These are phyloP conservation scores for Heteromormyrus szaboi DNA, from an alignment of 2,797 vertebrate genomes.

Conservation along the genomic window DNA sequence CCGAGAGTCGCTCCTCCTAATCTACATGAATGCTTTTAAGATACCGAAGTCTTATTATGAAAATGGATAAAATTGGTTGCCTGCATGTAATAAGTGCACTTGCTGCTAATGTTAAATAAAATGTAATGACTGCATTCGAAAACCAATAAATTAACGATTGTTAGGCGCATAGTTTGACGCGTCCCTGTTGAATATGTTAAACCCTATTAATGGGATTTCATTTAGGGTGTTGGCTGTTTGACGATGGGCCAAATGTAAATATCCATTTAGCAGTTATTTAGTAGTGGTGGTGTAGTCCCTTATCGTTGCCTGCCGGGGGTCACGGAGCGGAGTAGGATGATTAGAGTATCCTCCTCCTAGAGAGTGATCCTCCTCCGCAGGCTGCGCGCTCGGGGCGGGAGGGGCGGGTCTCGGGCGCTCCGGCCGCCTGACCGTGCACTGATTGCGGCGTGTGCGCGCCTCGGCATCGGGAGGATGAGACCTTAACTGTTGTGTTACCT, in stretches of 20 bases:
- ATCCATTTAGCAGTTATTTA: background rate
- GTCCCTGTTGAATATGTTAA: background rate
- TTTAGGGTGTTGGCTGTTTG: background rate
- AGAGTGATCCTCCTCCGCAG: slow-evolving; percentile 46
- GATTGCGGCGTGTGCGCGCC: background rate
- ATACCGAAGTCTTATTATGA: background rate
- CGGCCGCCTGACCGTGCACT: background rate
- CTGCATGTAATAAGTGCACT: background rate
- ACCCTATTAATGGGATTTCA: background rate
- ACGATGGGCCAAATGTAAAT: background rate
- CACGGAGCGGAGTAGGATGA: slow-evolving; percentile 34
- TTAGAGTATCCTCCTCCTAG: slow-evolving; percentile 40
- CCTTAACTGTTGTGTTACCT: background rate
- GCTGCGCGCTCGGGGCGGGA: slow-evolving; percentile 18
- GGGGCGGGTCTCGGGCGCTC: background rate
- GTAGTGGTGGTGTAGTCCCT: background rate
- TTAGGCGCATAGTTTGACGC: background rate
- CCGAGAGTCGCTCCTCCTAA: background rate
- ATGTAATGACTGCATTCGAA: background rate
- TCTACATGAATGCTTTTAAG: background rate
- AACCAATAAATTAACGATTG: background rate
- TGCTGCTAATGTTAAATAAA: background rate
- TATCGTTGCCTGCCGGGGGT: background rate
- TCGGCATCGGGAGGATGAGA: background rate
- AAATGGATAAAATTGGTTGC: background rate